phyloP scores from a whole-genome alignment of 2,113 vertebrate species.

The Oxyura jamaicensis region DNA sequence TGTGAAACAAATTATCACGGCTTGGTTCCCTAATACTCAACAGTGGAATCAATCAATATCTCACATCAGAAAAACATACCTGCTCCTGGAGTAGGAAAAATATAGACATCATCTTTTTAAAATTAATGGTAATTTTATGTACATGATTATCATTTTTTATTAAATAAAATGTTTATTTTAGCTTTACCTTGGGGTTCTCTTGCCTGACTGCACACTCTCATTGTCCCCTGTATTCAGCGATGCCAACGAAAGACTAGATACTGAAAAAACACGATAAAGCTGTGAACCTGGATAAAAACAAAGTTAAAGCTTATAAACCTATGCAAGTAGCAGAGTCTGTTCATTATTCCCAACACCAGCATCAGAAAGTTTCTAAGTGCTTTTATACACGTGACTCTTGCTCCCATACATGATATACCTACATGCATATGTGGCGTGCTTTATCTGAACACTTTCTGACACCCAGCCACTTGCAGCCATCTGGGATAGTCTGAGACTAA shows the following conservation, averaged over 20 bases:
- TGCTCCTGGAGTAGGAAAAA: neutral
- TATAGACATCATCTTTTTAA: neutral
- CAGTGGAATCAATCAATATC: neutral
- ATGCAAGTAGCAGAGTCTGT: constrained; percentile 61
- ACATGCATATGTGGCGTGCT: constrained; percentile 51
- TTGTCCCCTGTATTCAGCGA: constrained; percentile 92
- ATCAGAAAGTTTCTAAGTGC: neutral
- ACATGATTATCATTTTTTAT: neutral
- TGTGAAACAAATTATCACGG: constrained; percentile 22
- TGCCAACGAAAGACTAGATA: constrained; percentile 93
- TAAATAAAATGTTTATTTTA: neutral
- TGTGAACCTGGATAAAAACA: constrained; percentile 84
- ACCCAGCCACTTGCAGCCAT: neutral
- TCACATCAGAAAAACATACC: neutral
- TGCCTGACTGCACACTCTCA: constrained; percentile 91
- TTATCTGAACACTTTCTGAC: neutral
- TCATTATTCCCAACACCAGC: constrained; percentile 71
- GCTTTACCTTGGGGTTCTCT: constrained; percentile 90
- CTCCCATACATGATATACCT: constrained; percentile 30
- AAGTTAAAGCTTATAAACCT: constrained; percentile 70
- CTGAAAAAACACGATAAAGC: constrained; percentile 89
- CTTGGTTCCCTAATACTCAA: neutral
- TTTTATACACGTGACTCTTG: neutral
- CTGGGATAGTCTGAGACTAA: neutral
- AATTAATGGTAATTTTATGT: constrained; percentile 11